These are phyloP conservation scores for Yponomeuta cagnagella DNA, from an alignment of 2,888 invertebrate genomes.

Conservation along the genomic window DNA sequence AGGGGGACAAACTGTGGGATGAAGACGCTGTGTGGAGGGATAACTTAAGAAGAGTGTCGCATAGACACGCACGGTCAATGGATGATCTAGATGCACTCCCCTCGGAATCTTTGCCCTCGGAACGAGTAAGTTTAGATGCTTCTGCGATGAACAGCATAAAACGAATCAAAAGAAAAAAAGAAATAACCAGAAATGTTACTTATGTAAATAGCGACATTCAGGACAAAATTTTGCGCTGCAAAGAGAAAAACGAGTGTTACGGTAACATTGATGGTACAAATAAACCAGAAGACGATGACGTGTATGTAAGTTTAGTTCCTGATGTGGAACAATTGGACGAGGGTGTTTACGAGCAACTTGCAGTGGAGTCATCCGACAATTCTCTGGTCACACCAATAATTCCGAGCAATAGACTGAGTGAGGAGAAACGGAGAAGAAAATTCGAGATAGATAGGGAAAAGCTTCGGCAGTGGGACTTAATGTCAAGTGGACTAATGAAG, in stretches of 20 bases:
- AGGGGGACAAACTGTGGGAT: conserved; percentile 87
- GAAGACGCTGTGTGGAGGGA: conserved; percentile 89
- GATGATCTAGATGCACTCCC: conserved; percentile 82
- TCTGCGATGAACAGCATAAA: conserved; percentile 62
- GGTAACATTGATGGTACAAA: conserved; percentile 39
- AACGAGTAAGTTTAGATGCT: conserved; percentile 42
- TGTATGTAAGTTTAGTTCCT: conserved; percentile 69
- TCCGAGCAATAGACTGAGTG: conserved; percentile 24
- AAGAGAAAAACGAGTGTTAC: conserved; percentile 34
- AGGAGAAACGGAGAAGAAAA: conserved; percentile 50
- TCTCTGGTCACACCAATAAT: conserved; percentile 22
- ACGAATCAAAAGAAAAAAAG: conserved; percentile 59
- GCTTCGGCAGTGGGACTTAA: conserved; percentile 90
- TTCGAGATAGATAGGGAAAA: conserved; percentile 88
- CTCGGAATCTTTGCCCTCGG: conserved; percentile 33
- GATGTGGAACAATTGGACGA: conserved; percentile 59
- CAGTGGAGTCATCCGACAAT: conserved; percentile 52
- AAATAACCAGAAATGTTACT: conserved; percentile 82
- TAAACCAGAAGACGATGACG: conserved; percentile 65
- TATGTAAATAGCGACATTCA: conserved; percentile 85
- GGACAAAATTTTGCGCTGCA: conserved; percentile 58
- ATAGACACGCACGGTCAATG: conserved; percentile 87
- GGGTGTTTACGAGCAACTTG: conserved; percentile 74
- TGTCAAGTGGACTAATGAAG: conserved; percentile 87
- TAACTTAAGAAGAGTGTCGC: conserved; percentile 84